These are phyloP conservation scores for Oceanodroma leucorhoa DNA, from an alignment of 2,797 vertebrate genomes.

Conservation along the genomic window DNA sequence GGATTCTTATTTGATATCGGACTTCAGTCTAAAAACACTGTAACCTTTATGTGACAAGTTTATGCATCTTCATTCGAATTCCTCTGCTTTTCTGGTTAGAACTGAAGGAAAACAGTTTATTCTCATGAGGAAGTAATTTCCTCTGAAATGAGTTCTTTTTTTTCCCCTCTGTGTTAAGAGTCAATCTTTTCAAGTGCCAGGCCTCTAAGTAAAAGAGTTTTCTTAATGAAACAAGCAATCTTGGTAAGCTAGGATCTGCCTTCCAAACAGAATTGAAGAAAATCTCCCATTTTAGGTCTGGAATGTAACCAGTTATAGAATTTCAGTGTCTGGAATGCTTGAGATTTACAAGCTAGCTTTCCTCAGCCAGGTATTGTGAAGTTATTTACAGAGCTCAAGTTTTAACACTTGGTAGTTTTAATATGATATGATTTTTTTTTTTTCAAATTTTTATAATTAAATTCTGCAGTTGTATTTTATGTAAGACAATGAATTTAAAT, in stretches of 20 bases:
- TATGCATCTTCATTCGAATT: neutral
- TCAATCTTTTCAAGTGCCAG: neutral
- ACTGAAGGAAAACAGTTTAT: neutral
- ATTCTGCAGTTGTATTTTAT: neutral
- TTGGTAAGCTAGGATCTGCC: constrained; percentile 10
- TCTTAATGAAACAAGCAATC: constrained; percentile 11
- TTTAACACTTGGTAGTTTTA: constrained; percentile 29
- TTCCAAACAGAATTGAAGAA: constrained; percentile 31
- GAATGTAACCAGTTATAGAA: constrained; percentile 54
- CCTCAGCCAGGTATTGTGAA: constrained; percentile 25
- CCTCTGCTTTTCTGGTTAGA: neutral
- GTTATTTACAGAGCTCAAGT: constrained; percentile 10
- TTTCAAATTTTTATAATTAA: neutral
- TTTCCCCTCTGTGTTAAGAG: neutral
- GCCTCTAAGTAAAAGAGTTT: constrained; percentile 13
- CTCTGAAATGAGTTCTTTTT: neutral
- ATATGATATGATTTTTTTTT: neutral
- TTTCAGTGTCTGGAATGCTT: constrained; percentile 60
- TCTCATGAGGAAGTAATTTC: constrained; percentile 1
- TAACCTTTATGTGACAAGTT: neutral
- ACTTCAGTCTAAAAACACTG: neutral
- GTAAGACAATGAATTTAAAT: neutral
- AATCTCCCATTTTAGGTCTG: constrained; percentile 54
- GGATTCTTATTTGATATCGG: neutral
- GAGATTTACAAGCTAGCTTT: constrained; percentile 48